These are phyloP conservation scores for Acropora tenuis DNA, from an alignment of 64 coral and sea anemone species.

Conservation along the genomic window DNA sequence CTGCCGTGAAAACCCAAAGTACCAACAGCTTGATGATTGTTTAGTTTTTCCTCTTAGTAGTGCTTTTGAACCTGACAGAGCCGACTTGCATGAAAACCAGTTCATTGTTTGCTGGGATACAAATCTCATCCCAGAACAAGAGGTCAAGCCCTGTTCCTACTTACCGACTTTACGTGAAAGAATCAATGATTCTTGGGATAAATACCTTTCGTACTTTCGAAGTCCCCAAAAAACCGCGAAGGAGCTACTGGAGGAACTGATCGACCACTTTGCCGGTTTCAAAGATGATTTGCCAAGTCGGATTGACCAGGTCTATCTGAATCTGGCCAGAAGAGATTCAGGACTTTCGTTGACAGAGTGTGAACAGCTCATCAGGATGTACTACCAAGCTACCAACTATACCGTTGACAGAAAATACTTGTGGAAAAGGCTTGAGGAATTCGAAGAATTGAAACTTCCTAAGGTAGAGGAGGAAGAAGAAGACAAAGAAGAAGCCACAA, in stretches of 20 bases:
- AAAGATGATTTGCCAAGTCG: not conserved
- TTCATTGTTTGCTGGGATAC: constrained; percentile 85
- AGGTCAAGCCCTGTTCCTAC: constrained; percentile 31
- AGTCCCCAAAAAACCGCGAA: not conserved
- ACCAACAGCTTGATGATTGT: too few relatives aligned
- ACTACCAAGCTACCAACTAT: not conserved
- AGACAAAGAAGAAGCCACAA: too few relatives aligned
- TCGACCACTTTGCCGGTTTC: constrained; percentile 41
- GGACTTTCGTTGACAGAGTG: constrained; percentile 10
- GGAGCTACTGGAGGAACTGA: not conserved
- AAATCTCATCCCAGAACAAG: constrained; percentile 50
- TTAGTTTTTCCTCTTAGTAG: constrained; percentile 58
- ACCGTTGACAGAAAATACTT: not conserved
- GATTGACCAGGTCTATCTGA: constrained; percentile 41
- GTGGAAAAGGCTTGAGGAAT: not conserved
- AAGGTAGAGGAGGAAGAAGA: too few relatives aligned
- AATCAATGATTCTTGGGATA: not conserved
- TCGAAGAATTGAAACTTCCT: too few relatives aligned
- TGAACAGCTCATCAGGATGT: constrained; percentile 31
- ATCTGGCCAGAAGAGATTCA: not conserved
- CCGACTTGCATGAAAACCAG: constrained; percentile 65
- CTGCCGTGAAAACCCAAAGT: not conserved
- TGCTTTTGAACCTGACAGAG: constrained; percentile 42
- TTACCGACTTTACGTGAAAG: not conserved
- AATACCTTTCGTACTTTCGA: not conserved